Conservation (phyloP, 2,888 invertebrate genomes). For the Matsumyia berberina region DNA sequence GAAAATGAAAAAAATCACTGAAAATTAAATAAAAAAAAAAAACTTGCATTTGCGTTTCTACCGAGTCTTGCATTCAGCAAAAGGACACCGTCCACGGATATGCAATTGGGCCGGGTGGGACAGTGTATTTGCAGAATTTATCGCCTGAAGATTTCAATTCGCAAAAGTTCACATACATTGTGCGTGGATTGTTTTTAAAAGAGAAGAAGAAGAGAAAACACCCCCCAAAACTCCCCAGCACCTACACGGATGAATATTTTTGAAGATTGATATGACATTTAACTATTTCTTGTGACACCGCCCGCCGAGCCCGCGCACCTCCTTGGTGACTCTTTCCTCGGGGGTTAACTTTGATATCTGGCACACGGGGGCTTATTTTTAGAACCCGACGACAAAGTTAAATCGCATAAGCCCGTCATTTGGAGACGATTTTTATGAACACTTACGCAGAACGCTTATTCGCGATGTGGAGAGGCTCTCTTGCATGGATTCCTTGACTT, state of each 20-base stretch:
- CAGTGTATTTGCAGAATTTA: constrained; percentile 10
- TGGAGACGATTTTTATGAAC: background rate
- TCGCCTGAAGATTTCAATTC: constrained; percentile 3
- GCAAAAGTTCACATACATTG: background rate
- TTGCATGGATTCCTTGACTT: background rate
- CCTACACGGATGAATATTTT: background rate
- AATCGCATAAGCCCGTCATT: background rate
- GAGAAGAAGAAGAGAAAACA: background rate
- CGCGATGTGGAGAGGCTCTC: background rate
- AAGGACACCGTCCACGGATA: too few relatives aligned
- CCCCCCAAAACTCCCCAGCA: background rate
- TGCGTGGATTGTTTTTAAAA: background rate
- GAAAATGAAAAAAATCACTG: background rate
- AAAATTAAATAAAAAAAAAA: constrained; percentile 4
- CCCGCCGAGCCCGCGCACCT: background rate
- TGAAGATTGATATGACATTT: constrained; percentile 13
- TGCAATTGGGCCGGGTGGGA: too few relatives aligned
- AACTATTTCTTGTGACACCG: background rate
- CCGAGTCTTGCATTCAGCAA: too few relatives aligned
- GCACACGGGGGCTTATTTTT: constrained; percentile 7
- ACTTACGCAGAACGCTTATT: background rate
- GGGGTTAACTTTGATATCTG: constrained; percentile 11
- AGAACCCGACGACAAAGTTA: background rate
- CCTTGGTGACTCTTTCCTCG: background rate
- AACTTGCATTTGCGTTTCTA: too few relatives aligned